These are phyloP conservation scores for Conger conger DNA, from an alignment of 2,113 vertebrate genomes.

Conservation along the genomic window DNA sequence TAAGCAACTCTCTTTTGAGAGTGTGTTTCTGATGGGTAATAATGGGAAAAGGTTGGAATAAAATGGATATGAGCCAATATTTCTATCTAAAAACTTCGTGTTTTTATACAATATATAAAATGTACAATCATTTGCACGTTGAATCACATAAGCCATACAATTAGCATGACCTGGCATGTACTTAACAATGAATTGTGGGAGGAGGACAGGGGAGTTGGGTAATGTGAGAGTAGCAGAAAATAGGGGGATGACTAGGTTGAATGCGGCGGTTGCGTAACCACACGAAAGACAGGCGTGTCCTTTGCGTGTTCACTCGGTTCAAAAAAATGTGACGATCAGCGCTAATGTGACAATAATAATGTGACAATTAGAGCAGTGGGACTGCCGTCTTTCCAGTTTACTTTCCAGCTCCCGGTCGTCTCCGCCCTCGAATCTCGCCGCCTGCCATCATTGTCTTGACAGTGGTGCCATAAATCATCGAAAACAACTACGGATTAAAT, in stretches of 20 bases:
- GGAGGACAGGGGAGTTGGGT: conserved; percentile 9
- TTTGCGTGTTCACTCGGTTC: conserved; percentile 21
- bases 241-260: conserved; percentile 4
- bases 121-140: not conserved
- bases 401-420: conserved; percentile 30
- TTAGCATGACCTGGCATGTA: conserved; percentile 7
- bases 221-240: not conserved
- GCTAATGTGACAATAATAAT: not conserved
- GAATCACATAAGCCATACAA: conserved; percentile 20
- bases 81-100: not conserved
- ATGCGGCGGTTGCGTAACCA: conserved; percentile 27
- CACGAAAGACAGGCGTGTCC: conserved; percentile 13
- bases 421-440: conserved; percentile 12
- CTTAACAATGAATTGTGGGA: conserved; percentile 11
- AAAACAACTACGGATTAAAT: conserved; percentile 9
- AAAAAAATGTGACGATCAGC: conserved; percentile 27
- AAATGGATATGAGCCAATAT: not conserved
- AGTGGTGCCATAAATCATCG: conserved; percentile 48
- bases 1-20: not conserved
- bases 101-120: not conserved
- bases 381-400: conserved; percentile 16
- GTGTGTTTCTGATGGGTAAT: not conserved
- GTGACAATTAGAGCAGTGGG: conserved; percentile 10
- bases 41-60: not conserved
- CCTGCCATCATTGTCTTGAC: conserved; percentile 44